Evolutionary conservation across 2,113 vertebrate species (phyloP).

Genomic region (Dicerorhinus sumatrensis): DNA sequence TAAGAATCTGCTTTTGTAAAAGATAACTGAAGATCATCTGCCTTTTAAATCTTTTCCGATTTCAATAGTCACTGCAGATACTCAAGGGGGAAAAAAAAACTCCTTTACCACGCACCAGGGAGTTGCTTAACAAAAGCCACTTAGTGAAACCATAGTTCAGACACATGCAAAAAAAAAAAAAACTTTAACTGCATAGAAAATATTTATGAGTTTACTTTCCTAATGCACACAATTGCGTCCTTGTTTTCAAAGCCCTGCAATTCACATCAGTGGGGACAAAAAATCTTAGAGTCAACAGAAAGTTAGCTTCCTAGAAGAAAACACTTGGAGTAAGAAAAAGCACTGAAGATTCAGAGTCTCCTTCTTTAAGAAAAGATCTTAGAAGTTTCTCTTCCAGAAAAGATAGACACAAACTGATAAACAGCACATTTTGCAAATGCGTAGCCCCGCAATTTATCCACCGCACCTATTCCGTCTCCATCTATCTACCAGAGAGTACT

Average conservation of each 20-base stretch:
- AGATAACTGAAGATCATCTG: neutral
- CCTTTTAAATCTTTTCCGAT: neutral
- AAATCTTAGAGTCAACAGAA: constrained; percentile 33
- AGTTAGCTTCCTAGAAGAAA: constrained; percentile 49
- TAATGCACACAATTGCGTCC: constrained; percentile 68
- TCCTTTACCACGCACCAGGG: neutral
- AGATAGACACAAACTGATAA: neutral
- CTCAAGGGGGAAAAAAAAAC: neutral
- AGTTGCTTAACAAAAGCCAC: constrained; percentile 63
- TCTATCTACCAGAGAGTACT: neutral
- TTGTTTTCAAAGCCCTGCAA: constrained; percentile 68
- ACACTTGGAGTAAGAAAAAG: neutral
- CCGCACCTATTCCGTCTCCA: neutral
- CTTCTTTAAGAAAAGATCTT: neutral
- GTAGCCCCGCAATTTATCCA: neutral
- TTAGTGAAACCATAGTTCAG: constrained; percentile 59
- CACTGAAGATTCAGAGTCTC: neutral
- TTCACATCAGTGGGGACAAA: constrained; percentile 39
- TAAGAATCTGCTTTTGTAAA: constrained; percentile 50
- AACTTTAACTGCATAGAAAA: constrained; percentile 62
- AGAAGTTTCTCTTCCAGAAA: neutral
- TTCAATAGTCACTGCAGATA: neutral
- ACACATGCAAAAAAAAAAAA: neutral
- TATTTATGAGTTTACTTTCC: constrained; percentile 73
- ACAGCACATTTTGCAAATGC: neutral